Base-by-base conservation (phyloP, 2,797 vertebrate genomes). In the Scolopax bukidnonensis region DNA sequence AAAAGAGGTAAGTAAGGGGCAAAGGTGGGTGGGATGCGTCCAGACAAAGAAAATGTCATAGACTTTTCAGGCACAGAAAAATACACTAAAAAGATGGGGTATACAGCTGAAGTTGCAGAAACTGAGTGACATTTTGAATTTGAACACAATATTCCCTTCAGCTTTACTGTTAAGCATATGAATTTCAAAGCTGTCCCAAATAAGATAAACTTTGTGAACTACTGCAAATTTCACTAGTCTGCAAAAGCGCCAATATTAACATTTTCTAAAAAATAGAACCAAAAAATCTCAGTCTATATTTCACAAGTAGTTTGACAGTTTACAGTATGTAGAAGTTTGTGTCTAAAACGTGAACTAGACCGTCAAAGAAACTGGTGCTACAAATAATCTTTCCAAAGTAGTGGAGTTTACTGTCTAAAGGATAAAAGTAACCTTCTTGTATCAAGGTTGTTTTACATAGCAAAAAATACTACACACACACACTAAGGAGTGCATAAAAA, bases 371-470 rank as follows among this genome's bases (percentile, higher is more conserved):
- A 79, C 40, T 36, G 25, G 25, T 54, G 20, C 33, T 87, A 67
- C 47, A 93, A 88, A 85, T 73, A 70, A 87, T 90, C 93, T 95
- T 95, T 91, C 79, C 64, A 43, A 78, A 94, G 60, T 38, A 91
- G 24, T 11, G 61, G 43, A 94, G 40, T 40, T 63, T 78, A 73
- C 78, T 88, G 91, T 83, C 83, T 89, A 18, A 65, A 87, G 33
- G 13, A 10, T 56, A 53, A 87, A 59, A 85, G 23, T 80, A 92
- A 90, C 80, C 63, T 8, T 86, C 41, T 67, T 54, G 3, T 40
- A 87, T 51, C 75, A 90, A 87, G 33, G 87, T 41, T 70, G 64
- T 79, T 96, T 93, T 89, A 86, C 45, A 73, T 17, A 57, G 8
- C 11, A 77, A 87, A 63, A 61, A 43, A 16, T 19, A 69, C 17